A percentile compares a stretch with the other conserved stretches of the same genome.
phyloP scores from a whole-genome alignment of 2,113 vertebrate species.

The Melozone crissalis region DNA sequence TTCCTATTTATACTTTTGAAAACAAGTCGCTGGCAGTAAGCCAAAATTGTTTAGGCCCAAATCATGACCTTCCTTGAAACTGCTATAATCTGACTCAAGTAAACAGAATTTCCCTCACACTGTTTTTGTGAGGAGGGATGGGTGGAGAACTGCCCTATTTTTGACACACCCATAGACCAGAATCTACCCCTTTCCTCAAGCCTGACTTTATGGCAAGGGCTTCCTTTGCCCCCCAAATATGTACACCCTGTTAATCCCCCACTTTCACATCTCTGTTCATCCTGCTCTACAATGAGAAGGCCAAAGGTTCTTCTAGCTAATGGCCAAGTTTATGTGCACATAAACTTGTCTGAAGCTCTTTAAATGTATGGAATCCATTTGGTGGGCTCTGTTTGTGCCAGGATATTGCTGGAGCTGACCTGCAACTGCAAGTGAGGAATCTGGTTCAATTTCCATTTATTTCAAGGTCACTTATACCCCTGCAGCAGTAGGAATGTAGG shows the following conservation, averaged over 20 bases:
- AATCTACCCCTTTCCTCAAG: background rate
- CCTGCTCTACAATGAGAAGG: background rate
- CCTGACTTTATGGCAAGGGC: background rate
- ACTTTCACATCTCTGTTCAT: background rate
- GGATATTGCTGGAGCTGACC: background rate
- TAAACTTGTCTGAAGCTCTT: background rate
- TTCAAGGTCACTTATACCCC: background rate
- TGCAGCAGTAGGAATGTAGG: background rate
- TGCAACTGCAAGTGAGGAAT: background rate
- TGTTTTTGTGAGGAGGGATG: background rate
- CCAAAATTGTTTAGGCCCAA: constrained; percentile 33
- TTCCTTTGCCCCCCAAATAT: accelerated
- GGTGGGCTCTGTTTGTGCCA: background rate
- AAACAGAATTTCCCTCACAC: background rate
- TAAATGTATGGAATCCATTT: background rate
- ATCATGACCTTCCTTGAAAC: background rate
- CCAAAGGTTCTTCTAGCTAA: background rate
- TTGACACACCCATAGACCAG: background rate
- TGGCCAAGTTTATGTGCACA: background rate
- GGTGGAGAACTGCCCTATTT: constrained; percentile 19
- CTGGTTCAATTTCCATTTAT: background rate
- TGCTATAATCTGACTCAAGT: background rate
- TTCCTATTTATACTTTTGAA: constrained; percentile 28
- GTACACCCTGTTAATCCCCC: background rate
- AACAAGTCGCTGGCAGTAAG: background rate